Evolutionary conservation across 2,888 invertebrate genomes (phyloP), one percentile per base, ranked within the genome.

Genomic region (Platycheirus rosarum): DNA sequence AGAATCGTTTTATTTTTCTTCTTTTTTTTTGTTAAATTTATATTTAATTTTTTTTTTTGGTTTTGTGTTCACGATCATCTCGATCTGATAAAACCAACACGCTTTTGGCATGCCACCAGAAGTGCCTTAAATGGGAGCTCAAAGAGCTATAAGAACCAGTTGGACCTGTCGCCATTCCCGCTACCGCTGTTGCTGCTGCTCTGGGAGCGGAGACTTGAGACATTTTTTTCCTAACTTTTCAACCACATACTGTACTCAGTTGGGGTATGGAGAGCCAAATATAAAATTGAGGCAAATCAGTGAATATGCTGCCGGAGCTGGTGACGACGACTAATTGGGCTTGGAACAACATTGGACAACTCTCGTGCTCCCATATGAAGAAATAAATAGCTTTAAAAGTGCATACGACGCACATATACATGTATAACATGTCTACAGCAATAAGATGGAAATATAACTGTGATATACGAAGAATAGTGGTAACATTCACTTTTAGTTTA

Each of bases 31-130:
- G 16, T 14, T 26, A 4, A 29, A 23, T 26, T 7, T n/a, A 40
- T 16, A 48, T 35, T n/a, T n/a, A n/a, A 11, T 35, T 23, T 42
- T 40, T 40, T 29, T 42, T 13, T 42, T 60, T 40, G 26, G 16
- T 49, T 13, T 60, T 60, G 42, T 44, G 16, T 49, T 51, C 42
- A 73, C 69, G 48, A 74, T 65, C 74, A 62, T 68, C 75, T 51
- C 60, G 70, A 80, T 80, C 80, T 62, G 80, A 80, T 80, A 79
- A 74, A 76, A 65, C 66, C 75, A 80, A 80, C 80, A 80, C 80
- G 76, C 80, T 80, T 80, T 80, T 80, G 80, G 80, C 80, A 80
- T 69, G 75, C 80, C 75, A 80, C 80, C 80, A 80, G 76, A 80
- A 80, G 80, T 80, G 80, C 80, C 80, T 75, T 80, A 71, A 80